Conservation (phyloP, 2,888 invertebrate species). For the Megamerina dolium region DNA sequence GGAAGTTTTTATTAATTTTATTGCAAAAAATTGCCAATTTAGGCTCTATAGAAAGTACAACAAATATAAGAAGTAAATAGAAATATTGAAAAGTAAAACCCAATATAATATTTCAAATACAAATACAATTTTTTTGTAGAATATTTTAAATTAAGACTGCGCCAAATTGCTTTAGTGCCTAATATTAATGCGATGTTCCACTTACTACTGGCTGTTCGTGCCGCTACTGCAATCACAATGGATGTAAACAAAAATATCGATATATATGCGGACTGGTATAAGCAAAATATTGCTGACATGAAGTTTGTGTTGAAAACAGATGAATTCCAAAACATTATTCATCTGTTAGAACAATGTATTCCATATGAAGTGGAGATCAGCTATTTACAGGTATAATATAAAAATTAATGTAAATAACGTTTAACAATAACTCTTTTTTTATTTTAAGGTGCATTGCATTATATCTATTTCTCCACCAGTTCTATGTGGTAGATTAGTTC, state of each 20-base stretch:
- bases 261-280: constrained; percentile 45
- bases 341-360: constrained; percentile 32
- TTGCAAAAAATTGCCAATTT: constrained; percentile 32
- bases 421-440: neutral
- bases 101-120: neutral
- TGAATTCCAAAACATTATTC: constrained; percentile 34
- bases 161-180: constrained; percentile 28
- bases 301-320: constrained; percentile 32
- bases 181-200: constrained; percentile 29
- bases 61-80: constrained; percentile 33
- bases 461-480: constrained; percentile 39
- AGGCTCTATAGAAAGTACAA: constrained; percentile 17
- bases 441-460: constrained; percentile 35
- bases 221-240: constrained; percentile 33
- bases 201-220: constrained; percentile 37
- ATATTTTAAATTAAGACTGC: constrained; percentile 35
- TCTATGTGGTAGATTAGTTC: constrained; percentile 40
- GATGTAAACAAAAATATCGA: constrained; percentile 32
- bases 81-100: neutral
- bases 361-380: constrained; percentile 34
- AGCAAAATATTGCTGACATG: constrained; percentile 44
- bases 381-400: constrained; percentile 36
- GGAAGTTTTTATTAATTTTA: constrained; percentile 42
- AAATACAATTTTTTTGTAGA: constrained; percentile 23
- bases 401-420: neutral